Base-by-base conservation (phyloP, 2,888 invertebrate species). In the Asteroscopus sphinx region DNA sequence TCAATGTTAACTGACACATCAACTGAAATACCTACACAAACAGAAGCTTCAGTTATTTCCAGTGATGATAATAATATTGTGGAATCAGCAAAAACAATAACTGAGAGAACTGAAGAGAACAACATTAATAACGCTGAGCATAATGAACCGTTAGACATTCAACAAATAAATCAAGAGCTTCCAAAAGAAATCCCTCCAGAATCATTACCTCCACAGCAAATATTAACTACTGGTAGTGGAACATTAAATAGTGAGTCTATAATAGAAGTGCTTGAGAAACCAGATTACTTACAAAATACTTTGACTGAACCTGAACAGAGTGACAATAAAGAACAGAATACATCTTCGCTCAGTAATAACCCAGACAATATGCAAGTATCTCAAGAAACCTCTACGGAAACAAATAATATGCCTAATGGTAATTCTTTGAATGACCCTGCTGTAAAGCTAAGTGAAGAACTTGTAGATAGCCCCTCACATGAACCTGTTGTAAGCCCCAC, bases 301-400 rank as follows among this genome's bases (percentile, higher is more conserved):
- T 39, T 73, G 53, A 54, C 52, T 45, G 76, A 83, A 58, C 55
- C 79, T 39, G 77, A 80, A 49, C 55, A 68, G 40, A 59, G 46
- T 68, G 79, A 81, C 33, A 77, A 36, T 44, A 68, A 67, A 61
- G 88, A 87, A 73, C 76, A 78, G 66, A 88, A 87, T 71, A 68
- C 61, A 51, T 83, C 85, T 56, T 53, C 73, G 13, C 51, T 67
- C 30, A 54, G 73, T 35, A 68, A 49, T 45, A 70, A 75, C 53
- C 13, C 53, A 40, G 59, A 71, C 2, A 68, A 70, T 65, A 32
- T 64, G 17, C 71, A 79, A 64, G 47, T 68, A 54, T 59, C 69
- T 55, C 63, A 68, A 66, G 69, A 81, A 48, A 57, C 54, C 35
- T 12, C 67, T 36, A 61, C 48, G 63, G 71, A 78, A 39, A 36